Conservation (phyloP, 2,113 vertebrate species). For the Corydoras sp. region DNA sequence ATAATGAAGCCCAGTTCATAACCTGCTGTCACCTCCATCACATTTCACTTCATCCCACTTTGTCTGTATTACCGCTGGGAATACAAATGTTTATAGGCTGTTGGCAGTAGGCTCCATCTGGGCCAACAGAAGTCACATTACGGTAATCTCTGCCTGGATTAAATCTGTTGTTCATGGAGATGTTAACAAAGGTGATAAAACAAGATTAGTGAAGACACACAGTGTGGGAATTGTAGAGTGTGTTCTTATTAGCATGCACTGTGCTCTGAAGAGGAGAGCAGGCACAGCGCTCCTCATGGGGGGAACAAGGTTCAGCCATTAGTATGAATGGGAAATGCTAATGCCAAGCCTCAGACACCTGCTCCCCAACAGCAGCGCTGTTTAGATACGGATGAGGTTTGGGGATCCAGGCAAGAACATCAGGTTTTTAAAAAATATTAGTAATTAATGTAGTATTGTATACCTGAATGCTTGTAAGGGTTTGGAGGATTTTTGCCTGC, state of each 20-base stretch:
- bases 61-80: conserved; percentile 42
- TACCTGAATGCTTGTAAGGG: too few relatives aligned
- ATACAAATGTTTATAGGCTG: conserved; percentile 49
- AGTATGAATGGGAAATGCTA: conserved; percentile 65
- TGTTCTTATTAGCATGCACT: conserved; percentile 63
- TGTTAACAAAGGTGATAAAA: conserved; percentile 73
- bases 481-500: too few relatives aligned
- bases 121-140: conserved; percentile 63
- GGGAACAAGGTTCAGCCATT: conserved; percentile 68
- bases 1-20: conserved; percentile 38
- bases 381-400: conserved; percentile 55
- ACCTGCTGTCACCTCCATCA: conserved; percentile 30
- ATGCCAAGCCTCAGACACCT: conserved; percentile 62
- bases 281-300: conserved; percentile 52
- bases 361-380: conserved; percentile 41
- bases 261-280: conserved; percentile 54
- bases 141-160: conserved; percentile 68
- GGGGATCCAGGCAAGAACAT: conserved; percentile 47
- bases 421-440: conserved; percentile 6
- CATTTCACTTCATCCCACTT: conserved; percentile 40
- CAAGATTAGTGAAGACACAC: conserved; percentile 70
- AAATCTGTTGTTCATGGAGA: conserved; percentile 76
- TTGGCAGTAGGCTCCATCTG: conserved; percentile 42
- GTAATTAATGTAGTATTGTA: too few relatives aligned
- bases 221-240: conserved; percentile 57